Evolutionary conservation across 2,797 vertebrate species (phyloP).

Genomic region (Gallinago nigripennis): DNA sequence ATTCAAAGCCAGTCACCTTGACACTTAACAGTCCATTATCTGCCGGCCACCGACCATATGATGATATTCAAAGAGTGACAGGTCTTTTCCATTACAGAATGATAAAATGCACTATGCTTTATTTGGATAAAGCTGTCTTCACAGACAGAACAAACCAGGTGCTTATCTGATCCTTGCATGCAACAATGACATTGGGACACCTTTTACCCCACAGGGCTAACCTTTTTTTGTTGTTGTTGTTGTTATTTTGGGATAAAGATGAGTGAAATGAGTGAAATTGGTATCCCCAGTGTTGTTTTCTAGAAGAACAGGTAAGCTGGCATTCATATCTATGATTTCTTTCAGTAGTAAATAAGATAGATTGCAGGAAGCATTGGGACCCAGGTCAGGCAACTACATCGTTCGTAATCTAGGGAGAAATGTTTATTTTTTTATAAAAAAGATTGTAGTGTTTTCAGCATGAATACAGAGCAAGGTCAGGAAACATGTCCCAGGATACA

Average conservation of each 20-base stretch:
- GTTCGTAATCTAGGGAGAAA: slow-evolving; percentile 21
- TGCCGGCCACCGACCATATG: slow-evolving; percentile 77
- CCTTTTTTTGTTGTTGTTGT: neutral
- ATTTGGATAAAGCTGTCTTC: slow-evolving; percentile 78
- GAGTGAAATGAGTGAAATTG: slow-evolving; percentile 6
- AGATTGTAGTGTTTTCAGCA: neutral
- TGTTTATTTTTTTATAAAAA: neutral
- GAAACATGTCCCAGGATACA: neutral
- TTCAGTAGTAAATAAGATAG: slow-evolving; percentile 24
- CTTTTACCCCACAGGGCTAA: slow-evolving; percentile 49
- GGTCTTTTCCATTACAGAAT: slow-evolving; percentile 77
- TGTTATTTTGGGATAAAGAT: neutral
- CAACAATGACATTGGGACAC: slow-evolving; percentile 35
- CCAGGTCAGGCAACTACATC: neutral
- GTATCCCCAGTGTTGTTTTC: neutral
- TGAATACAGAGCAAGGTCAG: slow-evolving; percentile 4
- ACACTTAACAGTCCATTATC: slow-evolving; percentile 84
- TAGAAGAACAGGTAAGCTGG: neutral
- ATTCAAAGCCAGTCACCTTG: slow-evolving; percentile 85
- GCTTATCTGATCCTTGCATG: slow-evolving; percentile 57
- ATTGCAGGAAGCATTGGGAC: neutral
- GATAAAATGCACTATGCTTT: slow-evolving; percentile 76
- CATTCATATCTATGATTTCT: neutral
- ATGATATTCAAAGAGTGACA: slow-evolving; percentile 80
- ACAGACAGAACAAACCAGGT: slow-evolving; percentile 67